Evolutionary conservation across 2,113 vertebrate species (phyloP).

Genomic region (Aramus guarauna): DNA sequence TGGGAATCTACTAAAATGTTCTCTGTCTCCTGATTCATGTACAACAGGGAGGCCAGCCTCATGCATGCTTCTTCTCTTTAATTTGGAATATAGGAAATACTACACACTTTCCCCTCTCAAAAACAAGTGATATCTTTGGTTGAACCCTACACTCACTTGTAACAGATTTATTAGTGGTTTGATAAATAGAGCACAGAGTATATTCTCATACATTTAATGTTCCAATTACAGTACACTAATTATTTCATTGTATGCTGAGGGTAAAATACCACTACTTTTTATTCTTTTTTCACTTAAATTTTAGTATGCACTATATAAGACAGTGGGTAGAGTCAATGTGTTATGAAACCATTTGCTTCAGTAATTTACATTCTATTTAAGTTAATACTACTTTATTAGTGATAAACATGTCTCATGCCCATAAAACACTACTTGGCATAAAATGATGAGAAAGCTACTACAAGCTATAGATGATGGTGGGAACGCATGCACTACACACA

Average conservation of each 20-base stretch:
- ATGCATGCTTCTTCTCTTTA: neutral
- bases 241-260: neutral
- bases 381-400: slow-evolving; percentile 73
- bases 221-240: slow-evolving; percentile 8
- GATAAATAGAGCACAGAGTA: neutral
- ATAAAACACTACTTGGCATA: slow-evolving; percentile 73
- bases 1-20: neutral
- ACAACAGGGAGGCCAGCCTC: neutral
- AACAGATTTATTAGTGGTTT: neutral
- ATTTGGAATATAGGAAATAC: neutral
- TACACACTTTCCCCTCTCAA: neutral
- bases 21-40: neutral
- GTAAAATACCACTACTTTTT: slow-evolving; percentile 37
- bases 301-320: slow-evolving; percentile 68
- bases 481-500: slow-evolving; percentile 75
- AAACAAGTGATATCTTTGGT: neutral
- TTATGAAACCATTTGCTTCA: slow-evolving; percentile 43
- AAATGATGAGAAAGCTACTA: slow-evolving; percentile 79
- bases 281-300: slow-evolving; percentile 9
- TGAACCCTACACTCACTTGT: slow-evolving; percentile 2
- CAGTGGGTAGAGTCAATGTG: slow-evolving; percentile 51
- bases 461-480: slow-evolving; percentile 75
- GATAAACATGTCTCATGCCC: slow-evolving; percentile 73
- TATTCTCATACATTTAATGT: slow-evolving; percentile 11
- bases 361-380: slow-evolving; percentile 55